A percentile compares a stretch with the other conserved stretches of the same genome.
These are phyloP conservation scores for Suncus etruscus DNA, from an alignment of 2,113 vertebrate species.

Conservation along the genomic window DNA sequence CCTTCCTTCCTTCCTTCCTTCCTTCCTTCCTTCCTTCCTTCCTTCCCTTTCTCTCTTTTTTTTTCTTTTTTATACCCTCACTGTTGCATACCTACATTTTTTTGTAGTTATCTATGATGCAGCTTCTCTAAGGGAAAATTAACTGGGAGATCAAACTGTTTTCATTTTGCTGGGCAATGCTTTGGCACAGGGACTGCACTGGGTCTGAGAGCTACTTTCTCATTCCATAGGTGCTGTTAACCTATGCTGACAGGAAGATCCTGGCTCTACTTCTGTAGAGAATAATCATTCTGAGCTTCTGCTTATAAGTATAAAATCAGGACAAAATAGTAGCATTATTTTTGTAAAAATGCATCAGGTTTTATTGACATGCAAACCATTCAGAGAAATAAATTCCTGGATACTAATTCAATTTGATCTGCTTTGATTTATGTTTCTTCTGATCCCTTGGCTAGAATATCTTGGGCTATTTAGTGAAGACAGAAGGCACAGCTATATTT, in stretches of 20 bases:
- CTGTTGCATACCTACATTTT: neutral
- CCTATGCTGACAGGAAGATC: neutral
- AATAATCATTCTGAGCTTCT: fast-evolving
- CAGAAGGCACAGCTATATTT: neutral
- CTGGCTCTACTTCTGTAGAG: neutral
- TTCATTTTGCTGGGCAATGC: neutral
- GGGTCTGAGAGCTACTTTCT: neutral
- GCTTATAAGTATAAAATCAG: neutral
- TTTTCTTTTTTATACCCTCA: neutral
- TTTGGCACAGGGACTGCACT: neutral
- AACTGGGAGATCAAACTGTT: neutral
- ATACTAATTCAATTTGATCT: neutral
- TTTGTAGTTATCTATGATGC: neutral
- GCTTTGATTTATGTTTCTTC: neutral
- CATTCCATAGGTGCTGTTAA: neutral
- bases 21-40: too few species aligned
- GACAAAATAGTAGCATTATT: too few species aligned
- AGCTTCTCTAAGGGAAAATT: constrained; percentile 4
- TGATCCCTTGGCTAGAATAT: neutral
- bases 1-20: too few species aligned
- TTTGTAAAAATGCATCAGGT: neutral
- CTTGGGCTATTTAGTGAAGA: neutral
- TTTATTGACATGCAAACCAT: fast-evolving
- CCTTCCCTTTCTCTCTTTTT: neutral
- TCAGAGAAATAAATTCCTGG: neutral